Conservation (phyloP, 35 echinoderm and acorn worm genomes). For the Antedon bifida region DNA sequence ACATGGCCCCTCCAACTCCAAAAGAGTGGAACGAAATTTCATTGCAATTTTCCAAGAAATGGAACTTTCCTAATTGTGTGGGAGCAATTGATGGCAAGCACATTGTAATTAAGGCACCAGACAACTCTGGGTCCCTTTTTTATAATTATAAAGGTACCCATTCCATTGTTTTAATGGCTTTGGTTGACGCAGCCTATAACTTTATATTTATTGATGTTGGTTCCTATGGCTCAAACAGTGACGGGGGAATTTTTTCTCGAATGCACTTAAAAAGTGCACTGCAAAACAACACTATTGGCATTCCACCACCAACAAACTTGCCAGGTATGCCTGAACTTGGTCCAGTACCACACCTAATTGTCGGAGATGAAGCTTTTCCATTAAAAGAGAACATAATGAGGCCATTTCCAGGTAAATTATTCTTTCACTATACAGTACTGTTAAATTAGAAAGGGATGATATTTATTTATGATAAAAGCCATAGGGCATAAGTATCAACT, state of each 20-base stretch:
- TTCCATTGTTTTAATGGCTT: conserved; percentile 32
- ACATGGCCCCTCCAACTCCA: neutral
- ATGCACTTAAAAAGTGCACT: neutral
- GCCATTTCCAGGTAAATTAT: no score
- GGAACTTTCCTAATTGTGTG: conserved; percentile 52
- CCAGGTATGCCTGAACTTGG: neutral
- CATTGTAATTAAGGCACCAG: conserved; percentile 22
- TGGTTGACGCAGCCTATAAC: conserved; percentile 26
- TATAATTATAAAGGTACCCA: conserved; percentile 41
- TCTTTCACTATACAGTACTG: no score
- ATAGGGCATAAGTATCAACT: no score
- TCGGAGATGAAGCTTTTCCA: conserved; percentile 71
- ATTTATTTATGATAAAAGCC: no score
- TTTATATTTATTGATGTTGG: conserved; percentile 54
- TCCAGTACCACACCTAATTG: conserved; percentile 20
- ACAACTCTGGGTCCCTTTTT: conserved; percentile 19
- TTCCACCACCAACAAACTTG: neutral
- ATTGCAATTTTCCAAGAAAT: no score
- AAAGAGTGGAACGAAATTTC: conserved; percentile 26
- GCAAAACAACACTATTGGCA: neutral
- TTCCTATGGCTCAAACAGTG: conserved; percentile 15
- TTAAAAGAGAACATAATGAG: conserved; percentile 20
- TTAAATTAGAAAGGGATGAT: no score
- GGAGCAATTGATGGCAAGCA: conserved; percentile 74
- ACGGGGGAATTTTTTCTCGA: conserved; percentile 32